phyloP scores from a whole-genome alignment of 2,797 vertebrate species.

The Lacerta agilis region DNA sequence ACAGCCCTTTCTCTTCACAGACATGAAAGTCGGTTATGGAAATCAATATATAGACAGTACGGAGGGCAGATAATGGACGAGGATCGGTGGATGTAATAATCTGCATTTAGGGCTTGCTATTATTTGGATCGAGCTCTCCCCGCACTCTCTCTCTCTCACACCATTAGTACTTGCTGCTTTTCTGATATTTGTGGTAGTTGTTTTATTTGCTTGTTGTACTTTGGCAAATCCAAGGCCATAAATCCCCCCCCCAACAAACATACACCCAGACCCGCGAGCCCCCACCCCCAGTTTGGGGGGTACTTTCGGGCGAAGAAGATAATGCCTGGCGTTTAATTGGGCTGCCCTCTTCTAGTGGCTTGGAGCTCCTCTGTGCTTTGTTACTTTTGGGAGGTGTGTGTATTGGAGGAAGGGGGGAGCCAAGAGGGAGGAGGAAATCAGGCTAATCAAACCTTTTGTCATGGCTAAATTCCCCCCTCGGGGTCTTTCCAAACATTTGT shows the following conservation, averaged over 20 bases:
- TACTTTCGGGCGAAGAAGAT: conserved; percentile 54
- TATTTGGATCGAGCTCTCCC: conserved; percentile 60
- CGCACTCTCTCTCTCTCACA: no score
- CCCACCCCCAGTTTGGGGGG: conserved; percentile 54
- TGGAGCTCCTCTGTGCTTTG: conserved; percentile 63
- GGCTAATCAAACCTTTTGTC: conserved; percentile 73
- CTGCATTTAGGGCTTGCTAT: conserved; percentile 70
- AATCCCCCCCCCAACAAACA: neutral
- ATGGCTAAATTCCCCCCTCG: conserved; percentile 71
- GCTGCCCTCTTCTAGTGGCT: conserved; percentile 70
- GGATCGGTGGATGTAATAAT: conserved; percentile 68
- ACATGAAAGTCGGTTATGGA: conserved; percentile 63
- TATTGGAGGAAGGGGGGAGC: neutral
- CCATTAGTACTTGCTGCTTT: neutral
- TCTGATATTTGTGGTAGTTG: conserved; percentile 43
- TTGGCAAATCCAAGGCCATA: conserved; percentile 48
- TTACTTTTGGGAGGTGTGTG: conserved; percentile 56
- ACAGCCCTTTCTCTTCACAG: neutral
- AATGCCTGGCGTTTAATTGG: conserved; percentile 72
- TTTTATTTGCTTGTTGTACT: neutral
- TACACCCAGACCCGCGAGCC: neutral
- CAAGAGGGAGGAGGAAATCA: conserved; percentile 52
- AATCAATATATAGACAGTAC: conserved; percentile 71
- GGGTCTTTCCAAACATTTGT: conserved; percentile 74
- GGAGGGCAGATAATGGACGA: conserved; percentile 66